Conservation (phyloP, 2,797 vertebrate genomes). For the Sylvia borin region DNA sequence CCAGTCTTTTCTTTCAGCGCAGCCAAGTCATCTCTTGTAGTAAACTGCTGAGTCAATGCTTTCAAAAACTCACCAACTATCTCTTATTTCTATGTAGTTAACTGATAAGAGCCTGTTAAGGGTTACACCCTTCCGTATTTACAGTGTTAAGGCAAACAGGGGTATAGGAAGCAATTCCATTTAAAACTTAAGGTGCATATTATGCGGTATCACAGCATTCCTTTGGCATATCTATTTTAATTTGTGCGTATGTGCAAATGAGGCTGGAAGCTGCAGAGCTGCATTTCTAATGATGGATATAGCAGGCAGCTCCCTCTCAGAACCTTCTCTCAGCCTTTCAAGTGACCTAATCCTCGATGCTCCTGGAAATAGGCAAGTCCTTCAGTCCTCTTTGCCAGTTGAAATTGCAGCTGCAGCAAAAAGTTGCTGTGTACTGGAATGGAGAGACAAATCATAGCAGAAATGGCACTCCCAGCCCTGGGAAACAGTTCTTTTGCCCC, state of each 20-base stretch:
- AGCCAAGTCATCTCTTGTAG: constrained; percentile 30
- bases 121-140: constrained; percentile 57
- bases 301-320: not conserved
- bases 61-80: constrained; percentile 38
- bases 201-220: not conserved
- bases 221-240: not conserved
- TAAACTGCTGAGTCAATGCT: constrained; percentile 52
- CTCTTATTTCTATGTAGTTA: constrained; percentile 47
- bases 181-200: not conserved
- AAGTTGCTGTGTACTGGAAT: not conserved
- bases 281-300: rapidly evolving
- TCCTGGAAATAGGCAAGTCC: not conserved
- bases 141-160: constrained; percentile 47
- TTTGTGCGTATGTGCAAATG: not conserved
- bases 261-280: not conserved
- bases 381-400: not conserved
- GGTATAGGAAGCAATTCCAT: constrained; percentile 26
- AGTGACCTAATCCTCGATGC: not conserved
- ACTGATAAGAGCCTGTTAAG: constrained; percentile 52
- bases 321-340: not conserved
- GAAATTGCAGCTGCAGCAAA: not conserved
- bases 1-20: not conserved
- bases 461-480: not conserved
- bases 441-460: not conserved
- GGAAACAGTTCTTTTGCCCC: not conserved